Percentiles rank a stretch among this genome's conserved stretches.
Conservation (phyloP, 1,140 invertebrate genomes). For the Drosophila littoralis region DNA sequence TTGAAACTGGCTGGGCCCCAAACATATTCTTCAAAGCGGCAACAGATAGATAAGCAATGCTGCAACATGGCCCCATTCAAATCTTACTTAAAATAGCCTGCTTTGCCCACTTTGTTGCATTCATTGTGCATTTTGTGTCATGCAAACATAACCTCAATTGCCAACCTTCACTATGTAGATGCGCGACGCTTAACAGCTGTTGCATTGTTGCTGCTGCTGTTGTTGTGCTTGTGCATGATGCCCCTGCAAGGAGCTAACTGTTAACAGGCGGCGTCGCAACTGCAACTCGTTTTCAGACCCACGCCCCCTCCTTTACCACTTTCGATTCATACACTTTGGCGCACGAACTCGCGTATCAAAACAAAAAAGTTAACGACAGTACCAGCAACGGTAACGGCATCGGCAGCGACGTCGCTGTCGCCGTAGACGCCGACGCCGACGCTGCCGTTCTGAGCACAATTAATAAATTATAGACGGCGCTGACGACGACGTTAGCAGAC, state of each 20-base stretch:
- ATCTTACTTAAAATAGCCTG: not conserved
- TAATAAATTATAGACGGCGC: slow-evolving; percentile 78
- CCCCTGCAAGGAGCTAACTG: slow-evolving; percentile 37
- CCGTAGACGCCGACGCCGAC: slow-evolving; percentile 16
- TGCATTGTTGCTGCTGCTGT: slow-evolving; percentile 17
- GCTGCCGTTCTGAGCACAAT: slow-evolving; percentile 74
- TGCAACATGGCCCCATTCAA: not conserved
- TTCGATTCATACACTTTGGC: slow-evolving; percentile 61
- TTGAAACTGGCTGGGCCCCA: not conserved
- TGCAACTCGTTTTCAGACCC: slow-evolving; percentile 50
- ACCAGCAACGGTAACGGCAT: slow-evolving; percentile 30
- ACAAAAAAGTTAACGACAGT: slow-evolving; percentile 62
- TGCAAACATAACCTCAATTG: slow-evolving; percentile 17
- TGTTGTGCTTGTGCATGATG: slow-evolving; percentile 5
- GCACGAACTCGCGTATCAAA: slow-evolving; percentile 72
- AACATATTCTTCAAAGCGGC: too few relatives aligned
- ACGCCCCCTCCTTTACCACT: slow-evolving; percentile 19
- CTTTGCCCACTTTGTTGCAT: not conserved
- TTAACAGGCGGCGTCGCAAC: slow-evolving; percentile 37
- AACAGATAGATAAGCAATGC: not conserved
- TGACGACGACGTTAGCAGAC: slow-evolving; percentile 43
- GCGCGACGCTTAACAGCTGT: slow-evolving; percentile 38
- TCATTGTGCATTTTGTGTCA: slow-evolving; percentile 4
- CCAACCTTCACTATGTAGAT: not conserved
- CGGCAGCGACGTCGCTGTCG: slow-evolving; percentile 10